Conservation (phyloP, 2,888 invertebrate genomes). For the Choreutis nemorana region DNA sequence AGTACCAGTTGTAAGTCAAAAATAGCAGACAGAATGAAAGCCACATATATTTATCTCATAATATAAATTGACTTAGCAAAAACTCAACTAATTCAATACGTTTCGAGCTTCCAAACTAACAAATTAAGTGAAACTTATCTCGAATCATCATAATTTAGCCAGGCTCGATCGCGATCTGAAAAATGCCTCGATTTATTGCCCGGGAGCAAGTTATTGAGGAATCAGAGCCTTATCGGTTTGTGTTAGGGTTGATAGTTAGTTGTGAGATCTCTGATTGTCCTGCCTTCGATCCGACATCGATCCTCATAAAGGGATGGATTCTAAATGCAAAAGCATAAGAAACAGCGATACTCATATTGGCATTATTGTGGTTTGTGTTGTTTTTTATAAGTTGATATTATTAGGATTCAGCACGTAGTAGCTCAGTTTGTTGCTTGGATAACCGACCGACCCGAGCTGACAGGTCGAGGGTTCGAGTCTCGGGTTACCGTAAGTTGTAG, state of each 20-base stretch:
- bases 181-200: constrained; percentile 10
- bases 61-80: no score
- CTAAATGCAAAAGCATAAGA: constrained; percentile 1
- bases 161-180: constrained; percentile 8
- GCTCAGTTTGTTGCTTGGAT: constrained; percentile 4
- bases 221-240: constrained; percentile 2
- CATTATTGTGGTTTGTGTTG: neutral
- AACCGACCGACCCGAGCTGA: no score
- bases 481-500: no score
- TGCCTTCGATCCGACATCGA: constrained; percentile 51
- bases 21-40: no score
- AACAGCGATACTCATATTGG: constrained; percentile 1
- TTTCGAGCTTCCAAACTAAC: no score
- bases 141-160: constrained; percentile 13
- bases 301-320: constrained; percentile 25
- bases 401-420: constrained; percentile 5
- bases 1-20: no score
- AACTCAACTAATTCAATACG: no score
- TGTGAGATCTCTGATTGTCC: constrained; percentile 42
- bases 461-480: no score
- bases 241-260: constrained; percentile 2
- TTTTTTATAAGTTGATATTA: constrained; percentile 8
- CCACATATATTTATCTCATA: no score
- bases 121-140: constrained; percentile 12
- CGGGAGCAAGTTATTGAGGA: neutral